Evolutionary conservation across 2,888 invertebrate genomes (phyloP).

Genomic region (Adineta ricciae): DNA sequence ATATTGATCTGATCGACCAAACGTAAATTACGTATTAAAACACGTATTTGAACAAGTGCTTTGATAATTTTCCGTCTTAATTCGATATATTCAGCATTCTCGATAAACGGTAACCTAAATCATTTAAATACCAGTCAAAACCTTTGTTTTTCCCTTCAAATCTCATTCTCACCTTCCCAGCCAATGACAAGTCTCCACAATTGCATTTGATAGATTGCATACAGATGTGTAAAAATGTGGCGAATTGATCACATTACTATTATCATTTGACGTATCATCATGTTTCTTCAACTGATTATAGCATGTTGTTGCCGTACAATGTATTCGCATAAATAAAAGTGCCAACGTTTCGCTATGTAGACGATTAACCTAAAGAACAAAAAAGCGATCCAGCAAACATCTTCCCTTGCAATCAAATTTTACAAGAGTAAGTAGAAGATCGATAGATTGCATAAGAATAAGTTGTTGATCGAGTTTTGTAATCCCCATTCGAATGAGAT

Average conservation of each 20-base stretch:
- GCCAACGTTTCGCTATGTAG: constrained; percentile 81
- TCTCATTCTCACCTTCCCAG: not conserved
- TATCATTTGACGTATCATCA: not conserved
- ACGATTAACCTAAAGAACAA: constrained; percentile 68
- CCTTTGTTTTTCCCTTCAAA: not conserved
- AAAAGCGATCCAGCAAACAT: not conserved
- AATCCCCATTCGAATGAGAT: constrained; percentile 75
- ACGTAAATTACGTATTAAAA: not conserved
- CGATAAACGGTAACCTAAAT: not conserved
- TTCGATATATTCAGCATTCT: constrained; percentile 7
- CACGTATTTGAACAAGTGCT: constrained; percentile 17
- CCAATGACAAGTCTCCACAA: constrained; percentile 13
- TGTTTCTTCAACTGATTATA: not conserved
- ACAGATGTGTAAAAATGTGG: not conserved
- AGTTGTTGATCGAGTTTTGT: constrained; percentile 82
- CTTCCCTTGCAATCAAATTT: too few species aligned
- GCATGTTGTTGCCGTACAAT: not conserved
- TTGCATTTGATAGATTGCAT: not conserved
- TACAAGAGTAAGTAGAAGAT: constrained; percentile 69
- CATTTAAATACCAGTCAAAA: not conserved
- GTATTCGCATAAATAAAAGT: constrained; percentile 56
- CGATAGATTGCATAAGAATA: constrained; percentile 78
- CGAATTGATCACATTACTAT: not conserved
- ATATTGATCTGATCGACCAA: not conserved
- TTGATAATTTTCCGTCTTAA: not conserved